Percentiles rank a stretch among this genome's conserved stretches.
Evolutionary conservation across 92 coral and sea anemone genomes (phyloP).

Genomic region (Actinostola sp.): DNA sequence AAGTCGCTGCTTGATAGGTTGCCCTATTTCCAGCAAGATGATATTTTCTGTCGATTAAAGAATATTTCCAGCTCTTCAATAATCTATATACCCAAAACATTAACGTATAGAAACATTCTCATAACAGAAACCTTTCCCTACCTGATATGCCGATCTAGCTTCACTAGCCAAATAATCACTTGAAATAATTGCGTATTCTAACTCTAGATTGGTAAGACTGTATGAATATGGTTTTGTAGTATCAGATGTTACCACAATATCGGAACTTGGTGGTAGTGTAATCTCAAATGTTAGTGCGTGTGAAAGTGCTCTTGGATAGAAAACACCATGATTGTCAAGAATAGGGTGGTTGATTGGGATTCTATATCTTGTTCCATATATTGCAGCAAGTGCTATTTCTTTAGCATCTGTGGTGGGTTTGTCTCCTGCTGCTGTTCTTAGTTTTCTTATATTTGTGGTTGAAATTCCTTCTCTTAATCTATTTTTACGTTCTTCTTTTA

Average conservation of each 20-base stretch:
- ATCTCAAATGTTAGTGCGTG: slow-evolving; percentile 20
- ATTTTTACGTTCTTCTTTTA: background rate
- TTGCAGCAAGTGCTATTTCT: slow-evolving; percentile 5
- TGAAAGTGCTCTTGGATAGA: slow-evolving; percentile 30
- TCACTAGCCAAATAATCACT: too few species aligned
- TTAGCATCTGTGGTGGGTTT: slow-evolving; percentile 17
- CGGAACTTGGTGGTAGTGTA: slow-evolving; percentile 10
- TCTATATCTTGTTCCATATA: slow-evolving; percentile 18
- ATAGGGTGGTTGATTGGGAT: slow-evolving; percentile 37
- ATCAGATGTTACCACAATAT: slow-evolving; percentile 15
- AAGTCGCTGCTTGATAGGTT: too few species aligned
- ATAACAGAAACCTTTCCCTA: too few species aligned
- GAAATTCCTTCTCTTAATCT: slow-evolving; percentile 24
- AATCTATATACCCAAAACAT: too few species aligned
- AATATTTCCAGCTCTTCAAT: too few species aligned
- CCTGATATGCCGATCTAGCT: too few species aligned
- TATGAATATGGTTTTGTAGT: too few species aligned
- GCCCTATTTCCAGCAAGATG: too few species aligned
- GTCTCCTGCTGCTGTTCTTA: slow-evolving; percentile 21
- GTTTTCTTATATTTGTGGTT: slow-evolving; percentile 6
- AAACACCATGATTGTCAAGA: slow-evolving; percentile 36
- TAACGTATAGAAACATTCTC: too few species aligned
- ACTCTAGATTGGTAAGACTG: too few species aligned
- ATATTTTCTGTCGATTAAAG: too few species aligned
- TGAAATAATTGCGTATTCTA: too few species aligned